phyloP scores from a whole-genome alignment of 2,113 vertebrate genomes.

The Ictidomys tridecemlineatus region DNA sequence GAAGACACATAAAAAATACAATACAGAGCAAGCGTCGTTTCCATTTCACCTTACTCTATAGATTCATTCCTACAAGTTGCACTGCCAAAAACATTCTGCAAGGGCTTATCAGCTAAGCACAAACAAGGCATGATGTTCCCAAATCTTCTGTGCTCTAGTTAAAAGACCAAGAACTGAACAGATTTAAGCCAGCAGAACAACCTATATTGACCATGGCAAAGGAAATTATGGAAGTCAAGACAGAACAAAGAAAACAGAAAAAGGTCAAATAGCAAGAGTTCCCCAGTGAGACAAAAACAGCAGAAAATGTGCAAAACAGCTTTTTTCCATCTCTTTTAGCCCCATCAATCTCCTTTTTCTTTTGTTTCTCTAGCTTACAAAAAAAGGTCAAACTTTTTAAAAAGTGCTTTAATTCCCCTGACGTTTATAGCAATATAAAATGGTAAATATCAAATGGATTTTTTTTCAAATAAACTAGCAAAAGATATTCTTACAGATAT shows the following conservation, averaged over 20 bases:
- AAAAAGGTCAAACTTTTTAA: conserved; percentile 13
- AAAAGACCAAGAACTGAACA: not conserved
- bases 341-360: not conserved
- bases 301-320: not conserved
- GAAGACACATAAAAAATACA: not conserved
- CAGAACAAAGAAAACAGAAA: not conserved
- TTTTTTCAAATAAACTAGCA: conserved; percentile 61
- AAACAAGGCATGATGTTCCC: not conserved
- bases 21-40: not conserved
- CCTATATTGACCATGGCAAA: not conserved
- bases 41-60: not conserved
- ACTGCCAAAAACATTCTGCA: not conserved
- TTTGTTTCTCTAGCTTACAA: not conserved
- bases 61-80: not conserved
- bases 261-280: not conserved
- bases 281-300: not conserved
- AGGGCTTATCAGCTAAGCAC: not conserved
- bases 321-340: not conserved
- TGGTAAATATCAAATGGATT: conserved; percentile 50
- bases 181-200: not conserved
- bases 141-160: not conserved
- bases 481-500: conserved; percentile 44
- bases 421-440: conserved; percentile 26
- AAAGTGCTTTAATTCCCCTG: not conserved
- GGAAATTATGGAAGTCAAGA: not conserved